phyloP scores from a whole-genome alignment of 2,113 vertebrate species.

The Rhinolophus ferrumequinum region DNA sequence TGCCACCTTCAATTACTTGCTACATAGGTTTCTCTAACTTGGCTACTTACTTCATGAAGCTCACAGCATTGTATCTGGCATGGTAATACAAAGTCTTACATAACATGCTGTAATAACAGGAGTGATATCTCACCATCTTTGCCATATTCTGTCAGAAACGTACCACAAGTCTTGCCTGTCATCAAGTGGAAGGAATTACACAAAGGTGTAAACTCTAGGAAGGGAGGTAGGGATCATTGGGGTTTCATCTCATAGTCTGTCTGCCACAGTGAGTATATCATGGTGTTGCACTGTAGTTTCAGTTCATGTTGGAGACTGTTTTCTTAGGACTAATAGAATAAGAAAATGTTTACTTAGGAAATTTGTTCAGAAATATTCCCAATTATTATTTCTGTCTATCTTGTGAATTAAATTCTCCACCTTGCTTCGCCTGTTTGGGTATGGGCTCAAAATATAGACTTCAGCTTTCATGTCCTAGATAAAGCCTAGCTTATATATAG shows the following conservation, averaged over 20 bases:
- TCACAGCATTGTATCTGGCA: neutral
- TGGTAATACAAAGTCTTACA: neutral
- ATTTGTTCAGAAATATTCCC: constrained; percentile 6
- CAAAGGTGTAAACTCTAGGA: neutral
- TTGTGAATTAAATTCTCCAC: neutral
- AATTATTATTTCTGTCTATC: neutral
- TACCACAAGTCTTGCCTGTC: neutral
- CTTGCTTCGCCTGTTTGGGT: neutral
- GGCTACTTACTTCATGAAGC: neutral
- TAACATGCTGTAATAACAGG: neutral
- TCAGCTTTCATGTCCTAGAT: neutral
- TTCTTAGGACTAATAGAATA: neutral
- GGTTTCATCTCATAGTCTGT: neutral
- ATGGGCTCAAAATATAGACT: neutral
- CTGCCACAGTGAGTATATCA: neutral
- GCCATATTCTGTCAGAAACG: neutral
- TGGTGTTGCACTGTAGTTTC: neutral
- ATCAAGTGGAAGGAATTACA: neutral
- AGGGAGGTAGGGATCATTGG: neutral
- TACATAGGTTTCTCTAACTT: neutral
- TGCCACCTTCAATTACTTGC: neutral
- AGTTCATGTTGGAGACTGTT: neutral
- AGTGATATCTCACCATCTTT: neutral
- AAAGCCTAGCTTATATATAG: neutral
- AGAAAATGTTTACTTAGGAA: constrained; percentile 18